A percentile compares a stretch with the other conserved stretches of the same genome.
phyloP scores from a whole-genome alignment of 2,797 vertebrate genomes.

The Delichon dasypus region DNA sequence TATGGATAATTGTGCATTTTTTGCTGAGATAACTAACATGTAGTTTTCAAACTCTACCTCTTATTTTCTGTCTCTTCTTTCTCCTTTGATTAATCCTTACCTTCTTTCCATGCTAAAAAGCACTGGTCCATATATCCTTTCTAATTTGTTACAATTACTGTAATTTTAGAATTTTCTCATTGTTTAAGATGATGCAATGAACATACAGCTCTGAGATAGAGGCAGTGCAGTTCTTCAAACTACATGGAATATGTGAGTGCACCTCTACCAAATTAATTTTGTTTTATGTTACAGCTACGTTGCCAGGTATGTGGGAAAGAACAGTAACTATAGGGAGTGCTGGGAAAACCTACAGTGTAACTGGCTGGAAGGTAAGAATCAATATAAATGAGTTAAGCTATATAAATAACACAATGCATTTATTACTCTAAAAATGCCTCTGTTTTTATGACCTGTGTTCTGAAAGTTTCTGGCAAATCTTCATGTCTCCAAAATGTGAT shows the following conservation, averaged over 20 bases:
- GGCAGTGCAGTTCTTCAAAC: neutral
- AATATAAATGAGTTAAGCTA: neutral
- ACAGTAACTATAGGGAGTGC: slow-evolving; percentile 92
- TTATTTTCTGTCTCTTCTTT: neutral
- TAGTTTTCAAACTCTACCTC: neutral
- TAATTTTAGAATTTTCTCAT: neutral
- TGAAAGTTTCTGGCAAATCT: neutral
- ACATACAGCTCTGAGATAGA: neutral
- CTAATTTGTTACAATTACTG: neutral
- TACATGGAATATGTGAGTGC: neutral
- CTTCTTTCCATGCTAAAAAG: neutral
- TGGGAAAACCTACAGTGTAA: slow-evolving; percentile 94
- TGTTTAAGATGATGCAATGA: neutral
- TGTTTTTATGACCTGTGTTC: neutral
- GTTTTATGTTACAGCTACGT: slow-evolving; percentile 78
- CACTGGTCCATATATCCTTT: neutral
- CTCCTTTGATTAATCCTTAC: neutral
- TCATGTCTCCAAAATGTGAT: neutral
- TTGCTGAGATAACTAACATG: neutral
- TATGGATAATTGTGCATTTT: neutral
- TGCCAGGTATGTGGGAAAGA: slow-evolving; percentile 98
- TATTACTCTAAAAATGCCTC: neutral
- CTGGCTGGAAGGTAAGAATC: slow-evolving; percentile 92
- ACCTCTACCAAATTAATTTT: neutral
- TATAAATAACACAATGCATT: neutral